Percentiles rank a stretch among this genome's conserved stretches.
These are phyloP conservation scores for Sarotherodon lohbergeri DNA, from an alignment of 2,113 vertebrate species.

Conservation along the genomic window DNA sequence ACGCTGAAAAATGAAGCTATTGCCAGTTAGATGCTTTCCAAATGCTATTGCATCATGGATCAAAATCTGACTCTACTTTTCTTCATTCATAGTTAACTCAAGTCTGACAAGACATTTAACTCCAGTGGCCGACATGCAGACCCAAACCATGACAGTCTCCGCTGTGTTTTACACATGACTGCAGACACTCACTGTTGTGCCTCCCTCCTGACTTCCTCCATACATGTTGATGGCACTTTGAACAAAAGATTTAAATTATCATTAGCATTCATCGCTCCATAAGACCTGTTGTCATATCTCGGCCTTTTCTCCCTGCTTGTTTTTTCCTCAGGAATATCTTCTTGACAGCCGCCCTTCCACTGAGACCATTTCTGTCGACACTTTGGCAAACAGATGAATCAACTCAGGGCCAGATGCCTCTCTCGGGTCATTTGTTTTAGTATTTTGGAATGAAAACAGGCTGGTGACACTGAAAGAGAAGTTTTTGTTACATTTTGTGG, in stretches of 20 bases:
- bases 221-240: neutral
- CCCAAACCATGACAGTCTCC: neutral
- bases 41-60: neutral
- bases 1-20: neutral
- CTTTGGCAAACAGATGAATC: too few relatives aligned
- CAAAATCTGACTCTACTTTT: neutral
- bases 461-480: neutral
- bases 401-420: too few relatives aligned
- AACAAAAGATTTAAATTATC: neutral
- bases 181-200: neutral
- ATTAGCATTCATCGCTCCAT: neutral
- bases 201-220: neutral
- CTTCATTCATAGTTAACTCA: neutral
- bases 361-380: too few relatives aligned
- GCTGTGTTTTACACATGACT: neutral
- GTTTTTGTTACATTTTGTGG: neutral
- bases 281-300: neutral
- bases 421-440: too few relatives aligned
- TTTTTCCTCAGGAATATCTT: too few relatives aligned
- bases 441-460: too few relatives aligned
- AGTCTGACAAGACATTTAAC: neutral
- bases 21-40: neutral
- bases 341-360: too few relatives aligned
- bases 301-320: too few relatives aligned
- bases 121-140: neutral